Percentiles rank a stretch among this genome's conserved stretches.
Conservation (phyloP, 2,888 invertebrate species). For the Nowickia ferox region DNA sequence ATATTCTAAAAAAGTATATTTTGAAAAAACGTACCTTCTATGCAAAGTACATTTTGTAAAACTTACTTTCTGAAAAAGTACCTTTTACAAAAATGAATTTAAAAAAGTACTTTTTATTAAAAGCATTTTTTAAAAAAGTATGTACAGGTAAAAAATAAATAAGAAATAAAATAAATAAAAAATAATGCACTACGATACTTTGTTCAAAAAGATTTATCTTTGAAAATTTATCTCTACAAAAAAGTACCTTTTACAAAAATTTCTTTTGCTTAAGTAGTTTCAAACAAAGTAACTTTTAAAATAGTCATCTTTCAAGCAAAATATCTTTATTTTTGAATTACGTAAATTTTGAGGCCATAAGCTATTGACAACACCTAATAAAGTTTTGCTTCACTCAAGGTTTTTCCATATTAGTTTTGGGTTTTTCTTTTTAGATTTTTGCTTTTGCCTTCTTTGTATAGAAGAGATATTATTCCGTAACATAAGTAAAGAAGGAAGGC, state of each 20-base stretch:
- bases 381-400: neutral
- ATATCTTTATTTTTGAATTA: neutral
- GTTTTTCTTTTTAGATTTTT: constrained; percentile 3
- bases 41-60: too few species aligned
- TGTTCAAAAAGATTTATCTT: too few species aligned
- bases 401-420: neutral
- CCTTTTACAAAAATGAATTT: neutral
- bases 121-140: too few species aligned
- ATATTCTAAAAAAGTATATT: too few species aligned
- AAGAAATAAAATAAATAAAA: too few species aligned
- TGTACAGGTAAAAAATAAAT: neutral
- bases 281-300: too few species aligned
- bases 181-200: too few species aligned
- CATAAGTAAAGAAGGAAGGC: constrained; percentile 1
- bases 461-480: neutral
- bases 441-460: neutral
- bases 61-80: neutral
- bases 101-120: neutral
- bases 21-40: too few species aligned
- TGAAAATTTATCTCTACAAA: too few species aligned
- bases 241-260: too few species aligned
- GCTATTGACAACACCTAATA: constrained; percentile 12
- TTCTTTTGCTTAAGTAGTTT: too few species aligned
- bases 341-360: neutral
- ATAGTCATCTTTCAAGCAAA: too few species aligned